Conservation (phyloP, 2,113 vertebrate species). For the Gymnogyps californianus region DNA sequence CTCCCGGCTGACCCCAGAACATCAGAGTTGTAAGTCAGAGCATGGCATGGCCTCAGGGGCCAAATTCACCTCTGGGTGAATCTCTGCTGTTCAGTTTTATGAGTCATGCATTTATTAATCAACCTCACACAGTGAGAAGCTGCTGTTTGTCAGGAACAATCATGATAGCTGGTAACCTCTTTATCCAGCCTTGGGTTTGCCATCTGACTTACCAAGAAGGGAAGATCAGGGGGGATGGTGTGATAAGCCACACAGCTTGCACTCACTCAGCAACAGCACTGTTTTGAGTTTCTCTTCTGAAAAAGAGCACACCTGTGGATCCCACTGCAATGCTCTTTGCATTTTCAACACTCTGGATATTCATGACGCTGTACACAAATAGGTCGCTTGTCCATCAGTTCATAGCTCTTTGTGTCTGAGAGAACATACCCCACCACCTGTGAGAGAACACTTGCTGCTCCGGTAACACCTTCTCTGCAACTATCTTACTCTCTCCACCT, state of each 20-base stretch:
- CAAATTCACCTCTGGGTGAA: neutral
- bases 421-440: neutral
- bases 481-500: neutral
- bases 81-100: neutral
- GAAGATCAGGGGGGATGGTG: accelerated
- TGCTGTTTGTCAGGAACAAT: neutral
- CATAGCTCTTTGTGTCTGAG: neutral
- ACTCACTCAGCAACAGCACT: neutral
- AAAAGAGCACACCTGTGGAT: neutral
- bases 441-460: neutral
- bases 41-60: neutral
- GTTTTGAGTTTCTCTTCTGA: neutral
- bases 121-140: neutral
- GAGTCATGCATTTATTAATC: neutral
- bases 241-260: neutral
- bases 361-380: neutral
- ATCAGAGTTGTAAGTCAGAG: neutral
- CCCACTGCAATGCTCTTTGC: neutral
- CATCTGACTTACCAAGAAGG: neutral
- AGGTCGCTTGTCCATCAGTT: neutral
- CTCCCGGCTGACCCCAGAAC: neutral
- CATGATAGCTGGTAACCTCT: neutral
- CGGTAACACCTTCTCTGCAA: neutral
- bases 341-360: neutral
- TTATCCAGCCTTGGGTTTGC: neutral